Evolutionary conservation across 2,797 vertebrate species (phyloP), one percentile per base, ranked within the genome.

Genomic region (Schizothorax lantsangensis): DNA sequence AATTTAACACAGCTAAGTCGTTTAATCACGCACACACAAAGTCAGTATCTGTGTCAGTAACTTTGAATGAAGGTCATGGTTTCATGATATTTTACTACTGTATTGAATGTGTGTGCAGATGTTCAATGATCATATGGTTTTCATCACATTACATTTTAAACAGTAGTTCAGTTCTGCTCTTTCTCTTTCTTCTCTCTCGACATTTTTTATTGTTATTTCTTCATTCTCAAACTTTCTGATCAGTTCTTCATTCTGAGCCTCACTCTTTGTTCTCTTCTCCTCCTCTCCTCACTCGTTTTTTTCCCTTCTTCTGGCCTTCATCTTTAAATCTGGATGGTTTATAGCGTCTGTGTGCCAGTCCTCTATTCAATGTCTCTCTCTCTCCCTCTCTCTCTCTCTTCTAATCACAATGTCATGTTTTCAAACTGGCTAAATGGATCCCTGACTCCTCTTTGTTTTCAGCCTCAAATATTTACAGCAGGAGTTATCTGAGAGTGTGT

Each of bases 391-490:
- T 73, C 90, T 74, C 88, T 73, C 68, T 80, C 88, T 91, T 91
- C 94, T 94, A 94, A 93, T 94, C 91, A 92, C 89, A 93, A 90
- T 92, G 92, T 93, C 92, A 92, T 93, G 92, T 94, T 95, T 95
- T 94, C 84, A 93, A 94, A 93, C 88, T 73, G 88, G 89, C 92
- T 93, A 93, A 95, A 95, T 92, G 88, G 92, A 93, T 93, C 91
- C 89, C 88, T 90, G 87, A 89, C 84, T 89, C 75, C 89, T 93
- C 93, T 94, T 94, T 95, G 93, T 94, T 92, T 93, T 89, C 33
- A 89, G 93, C 93, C 93, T 92, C 94, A 95, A 94, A 94, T 94
- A 94, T 94, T 94, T 94, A 93, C 93, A 93, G 92, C 93, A 92
- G 93, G 93, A 91, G 91, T 94, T 92, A 93, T 94, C 92, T 93